Base-by-base conservation (phyloP, 1,140 invertebrate genomes). In the Drosophila mojavensis region DNA sequence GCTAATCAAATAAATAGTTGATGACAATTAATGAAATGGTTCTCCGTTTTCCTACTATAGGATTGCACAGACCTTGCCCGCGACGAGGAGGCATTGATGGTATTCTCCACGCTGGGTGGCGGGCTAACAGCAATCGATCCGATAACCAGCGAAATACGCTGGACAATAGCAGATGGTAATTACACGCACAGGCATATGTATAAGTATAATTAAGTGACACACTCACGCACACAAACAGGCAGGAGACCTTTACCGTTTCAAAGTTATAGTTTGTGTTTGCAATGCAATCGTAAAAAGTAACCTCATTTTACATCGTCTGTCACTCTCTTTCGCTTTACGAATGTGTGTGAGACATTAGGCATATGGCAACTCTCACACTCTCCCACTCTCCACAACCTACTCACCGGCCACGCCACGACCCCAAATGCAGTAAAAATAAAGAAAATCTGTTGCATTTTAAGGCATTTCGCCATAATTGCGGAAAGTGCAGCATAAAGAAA, bases 71-170 rank as follows among this genome's bases (percentile, higher is more conserved):
- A 95, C 78, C 90, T 96, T 74, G 94, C 95, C 6, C 93, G 94
- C 36, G 95, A 96, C 79, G 95, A 96, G 89, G 94, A 96, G 86
- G 93, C 95, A 70, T 93, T 96, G 54, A 92, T 99, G 60, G 94
- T 99, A 69, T 96, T 99, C 88, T 97, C 97, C 13, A 99, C 98
- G 5, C 93, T 99, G 59, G 97, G 97, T 92, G 98, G 98, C 56
- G 95, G 95, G 58, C 95, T 99, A 78, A 95, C 97, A 78, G 98
- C 97, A 30, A 94, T 99, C 30, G 96, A 97, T 85, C 96, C 96
- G 79, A 93, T 94, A 77, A 96, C 96, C 51, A 98, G 98, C 70
- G 94, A 96, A 92, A 95, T 97, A 80, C 94, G 96, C 82, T 99
- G 98, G 98, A 96, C 95, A 85, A 94, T 98, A 62, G 96, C 97